phyloP scores from a whole-genome alignment of 2,113 vertebrate genomes.

The Brachyhypopomus gauderio region DNA sequence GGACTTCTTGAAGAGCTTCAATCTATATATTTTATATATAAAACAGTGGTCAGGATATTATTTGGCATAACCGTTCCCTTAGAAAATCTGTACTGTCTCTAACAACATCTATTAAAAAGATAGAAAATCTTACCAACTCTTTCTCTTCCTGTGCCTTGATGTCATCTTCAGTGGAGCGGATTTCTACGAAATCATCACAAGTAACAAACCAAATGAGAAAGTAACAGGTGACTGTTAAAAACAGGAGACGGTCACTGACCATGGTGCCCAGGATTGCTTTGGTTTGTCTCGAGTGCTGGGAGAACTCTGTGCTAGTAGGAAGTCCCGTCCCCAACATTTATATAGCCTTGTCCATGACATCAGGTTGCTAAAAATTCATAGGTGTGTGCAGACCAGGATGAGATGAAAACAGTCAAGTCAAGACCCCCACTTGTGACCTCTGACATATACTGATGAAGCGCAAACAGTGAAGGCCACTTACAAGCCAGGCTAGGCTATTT shows the following conservation, averaged over 20 bases:
- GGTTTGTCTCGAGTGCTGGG: neutral
- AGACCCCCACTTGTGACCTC: slow-evolving; percentile 20
- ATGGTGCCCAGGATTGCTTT: slow-evolving; percentile 51
- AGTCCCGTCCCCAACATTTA: slow-evolving; percentile 24
- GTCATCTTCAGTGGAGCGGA: slow-evolving; percentile 56
- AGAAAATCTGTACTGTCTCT: neutral
- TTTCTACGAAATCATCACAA: slow-evolving; percentile 57
- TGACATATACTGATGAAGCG: slow-evolving; percentile 31
- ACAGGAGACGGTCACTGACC: slow-evolving; percentile 55
- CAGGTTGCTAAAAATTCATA: slow-evolving; percentile 21
- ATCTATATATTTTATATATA: slow-evolving; percentile 59
- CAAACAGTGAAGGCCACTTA: slow-evolving; percentile 13
- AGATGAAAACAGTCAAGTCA: slow-evolving; percentile 20
- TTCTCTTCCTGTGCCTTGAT: slow-evolving; percentile 65
- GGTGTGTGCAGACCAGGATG: neutral
- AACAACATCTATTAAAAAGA: neutral
- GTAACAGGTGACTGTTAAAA: slow-evolving; percentile 56
- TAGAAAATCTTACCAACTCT: slow-evolving; percentile 63
- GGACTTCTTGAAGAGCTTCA: slow-evolving; percentile 72
- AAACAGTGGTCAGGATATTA: neutral
- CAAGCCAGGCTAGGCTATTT: neutral
- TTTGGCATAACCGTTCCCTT: neutral
- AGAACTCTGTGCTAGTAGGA: neutral
- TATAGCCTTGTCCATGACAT: slow-evolving; percentile 26
- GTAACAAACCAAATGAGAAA: slow-evolving; percentile 55